Evolutionary conservation across 2,888 invertebrate genomes (phyloP).

Genomic region (Drosophila macrothrix): DNA sequence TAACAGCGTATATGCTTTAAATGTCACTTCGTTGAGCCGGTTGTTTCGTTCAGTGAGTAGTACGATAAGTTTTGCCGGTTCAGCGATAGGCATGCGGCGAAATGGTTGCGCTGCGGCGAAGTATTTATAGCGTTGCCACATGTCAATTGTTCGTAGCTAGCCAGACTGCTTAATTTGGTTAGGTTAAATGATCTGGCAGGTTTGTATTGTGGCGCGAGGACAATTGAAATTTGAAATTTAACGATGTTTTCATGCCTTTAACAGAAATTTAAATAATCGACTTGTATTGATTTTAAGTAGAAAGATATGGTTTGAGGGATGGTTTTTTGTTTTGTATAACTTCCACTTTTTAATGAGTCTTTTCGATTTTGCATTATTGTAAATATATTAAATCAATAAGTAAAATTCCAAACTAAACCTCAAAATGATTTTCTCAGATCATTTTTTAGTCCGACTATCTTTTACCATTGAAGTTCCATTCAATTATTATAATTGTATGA

Average conservation of each 20-base stretch:
- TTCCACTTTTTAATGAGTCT: neutral
- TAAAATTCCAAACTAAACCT: neutral
- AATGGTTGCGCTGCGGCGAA: slow-evolving; percentile 9
- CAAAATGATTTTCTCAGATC: neutral
- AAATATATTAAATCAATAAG: neutral
- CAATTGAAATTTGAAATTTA: slow-evolving; percentile 4
- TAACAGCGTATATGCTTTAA: slow-evolving; percentile 8
- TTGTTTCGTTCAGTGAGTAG: slow-evolving; percentile 13
- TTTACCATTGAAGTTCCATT: neutral
- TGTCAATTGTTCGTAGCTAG: neutral
- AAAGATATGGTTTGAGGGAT: neutral
- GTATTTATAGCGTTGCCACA: slow-evolving; percentile 2
- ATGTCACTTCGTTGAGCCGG: slow-evolving; percentile 17
- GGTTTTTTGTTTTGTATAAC: neutral
- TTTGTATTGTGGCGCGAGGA: neutral
- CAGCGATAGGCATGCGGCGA: neutral
- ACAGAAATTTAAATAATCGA: neutral
- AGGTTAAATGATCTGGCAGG: neutral
- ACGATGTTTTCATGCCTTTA: neutral
- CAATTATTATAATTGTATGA: neutral
- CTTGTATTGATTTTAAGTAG: neutral
- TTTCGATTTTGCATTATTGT: neutral
- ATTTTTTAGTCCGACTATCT: neutral
- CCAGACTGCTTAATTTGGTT: slow-evolving; percentile 14
- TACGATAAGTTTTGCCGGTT: neutral